Evolutionary conservation across 2,113 vertebrate genomes (phyloP).

Genomic region (Zosterops pallidus): DNA sequence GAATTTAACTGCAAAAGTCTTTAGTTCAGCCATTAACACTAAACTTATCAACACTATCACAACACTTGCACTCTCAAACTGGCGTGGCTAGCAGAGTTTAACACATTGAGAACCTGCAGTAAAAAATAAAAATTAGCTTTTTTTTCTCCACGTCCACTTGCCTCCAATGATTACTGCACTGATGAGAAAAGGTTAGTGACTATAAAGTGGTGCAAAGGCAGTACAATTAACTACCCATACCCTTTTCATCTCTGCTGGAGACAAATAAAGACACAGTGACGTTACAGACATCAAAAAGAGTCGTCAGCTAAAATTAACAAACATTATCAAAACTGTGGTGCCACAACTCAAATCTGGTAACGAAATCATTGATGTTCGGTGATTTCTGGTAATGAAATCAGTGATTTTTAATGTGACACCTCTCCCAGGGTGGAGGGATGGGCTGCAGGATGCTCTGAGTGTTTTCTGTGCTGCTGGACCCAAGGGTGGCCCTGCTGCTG

Average conservation of each 20-base stretch:
- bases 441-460: rapidly evolving
- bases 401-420: rapidly evolving
- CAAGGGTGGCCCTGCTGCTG: background rate
- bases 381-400: rapidly evolving
- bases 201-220: background rate
- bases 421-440: rapidly evolving
- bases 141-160: background rate
- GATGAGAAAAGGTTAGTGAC: background rate
- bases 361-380: rapidly evolving
- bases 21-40: conserved; percentile 6
- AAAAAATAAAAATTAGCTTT: background rate
- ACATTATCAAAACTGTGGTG: rapidly evolving
- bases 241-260: background rate
- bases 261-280: rapidly evolving
- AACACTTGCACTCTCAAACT: background rate
- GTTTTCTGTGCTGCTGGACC: background rate
- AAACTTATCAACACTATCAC: background rate
- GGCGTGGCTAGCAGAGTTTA: background rate
- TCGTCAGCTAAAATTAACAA: background rate
- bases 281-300: background rate
- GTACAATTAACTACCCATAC: background rate
- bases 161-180: background rate
- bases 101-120: background rate
- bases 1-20: background rate
- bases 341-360: rapidly evolving